phyloP scores from a whole-genome alignment of 2,797 vertebrate genomes.

The Galaxias olidus region DNA sequence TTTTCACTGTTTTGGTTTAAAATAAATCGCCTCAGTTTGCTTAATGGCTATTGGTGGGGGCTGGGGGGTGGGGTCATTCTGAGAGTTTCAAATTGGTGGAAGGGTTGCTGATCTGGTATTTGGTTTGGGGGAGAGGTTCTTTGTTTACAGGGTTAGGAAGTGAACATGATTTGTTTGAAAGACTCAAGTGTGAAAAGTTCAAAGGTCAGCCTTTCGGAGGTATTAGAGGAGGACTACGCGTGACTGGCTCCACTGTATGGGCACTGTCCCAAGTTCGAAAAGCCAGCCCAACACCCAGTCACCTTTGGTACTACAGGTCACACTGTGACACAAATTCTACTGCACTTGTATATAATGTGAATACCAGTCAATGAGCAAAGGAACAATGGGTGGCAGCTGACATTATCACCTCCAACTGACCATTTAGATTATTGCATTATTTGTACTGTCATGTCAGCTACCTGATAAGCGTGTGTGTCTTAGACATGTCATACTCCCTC shows the following conservation, averaged over 20 bases:
- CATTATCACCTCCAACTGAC: background rate
- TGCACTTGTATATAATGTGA: no score
- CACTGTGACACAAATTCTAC: no score
- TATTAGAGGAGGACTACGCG: conserved; percentile 35
- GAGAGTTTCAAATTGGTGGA: conserved; percentile 23
- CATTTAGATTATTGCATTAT: background rate
- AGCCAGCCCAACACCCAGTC: conserved; percentile 27
- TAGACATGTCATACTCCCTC: conserved; percentile 1
- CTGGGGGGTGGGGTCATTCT: conserved; percentile 17
- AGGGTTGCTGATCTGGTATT: background rate
- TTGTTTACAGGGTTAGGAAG: conserved; percentile 18
- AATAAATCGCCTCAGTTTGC: conserved; percentile 32
- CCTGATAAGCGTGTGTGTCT: background rate
- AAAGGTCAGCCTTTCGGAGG: conserved; percentile 29
- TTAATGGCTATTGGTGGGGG: conserved; percentile 27
- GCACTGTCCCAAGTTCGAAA: conserved; percentile 17
- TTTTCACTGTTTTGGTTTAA: conserved; percentile 29
- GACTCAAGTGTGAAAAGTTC: conserved; percentile 29
- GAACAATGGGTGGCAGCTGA: no score
- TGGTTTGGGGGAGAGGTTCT: conserved; percentile 12
- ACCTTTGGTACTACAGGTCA: background rate
- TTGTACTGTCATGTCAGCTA: background rate
- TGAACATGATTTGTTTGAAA: conserved; percentile 36
- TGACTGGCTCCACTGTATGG: conserved; percentile 31
- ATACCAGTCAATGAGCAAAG: no score